phyloP scores from a whole-genome alignment of 2,888 invertebrate genomes.

The Dugesia japonica region DNA sequence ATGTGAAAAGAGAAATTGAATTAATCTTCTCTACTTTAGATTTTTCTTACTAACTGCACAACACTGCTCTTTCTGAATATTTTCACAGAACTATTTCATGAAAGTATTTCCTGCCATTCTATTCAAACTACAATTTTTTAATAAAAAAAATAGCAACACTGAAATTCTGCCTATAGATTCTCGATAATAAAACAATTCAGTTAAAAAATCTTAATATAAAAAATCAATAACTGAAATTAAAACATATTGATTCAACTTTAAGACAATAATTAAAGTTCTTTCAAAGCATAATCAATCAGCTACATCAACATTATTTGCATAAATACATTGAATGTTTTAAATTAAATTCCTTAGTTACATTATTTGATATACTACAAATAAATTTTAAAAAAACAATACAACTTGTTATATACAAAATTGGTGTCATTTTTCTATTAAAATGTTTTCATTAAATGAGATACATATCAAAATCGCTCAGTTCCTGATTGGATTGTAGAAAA shows the following conservation, averaged over 20 bases:
- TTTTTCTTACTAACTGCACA: constrained; percentile 20
- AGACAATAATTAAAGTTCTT: too few species aligned
- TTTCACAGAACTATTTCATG: constrained; percentile 20
- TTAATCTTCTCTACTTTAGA: constrained; percentile 11
- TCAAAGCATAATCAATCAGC: too few species aligned
- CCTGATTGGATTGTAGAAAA: not conserved
- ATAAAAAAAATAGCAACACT: not conserved
- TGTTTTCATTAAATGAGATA: not conserved
- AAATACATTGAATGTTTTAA: too few species aligned
- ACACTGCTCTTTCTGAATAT: constrained; percentile 11
- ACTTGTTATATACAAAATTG: not conserved
- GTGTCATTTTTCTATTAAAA: not conserved
- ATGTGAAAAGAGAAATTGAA: constrained; percentile 14
- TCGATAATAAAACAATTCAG: constrained; percentile 10
- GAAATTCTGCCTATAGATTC: constrained; percentile 15
- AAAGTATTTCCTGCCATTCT: constrained; percentile 20
- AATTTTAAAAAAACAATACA: not conserved
- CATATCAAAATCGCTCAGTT: constrained; percentile 8
- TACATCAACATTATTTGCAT: too few species aligned
- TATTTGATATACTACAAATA: not conserved
- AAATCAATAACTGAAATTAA: not conserved
- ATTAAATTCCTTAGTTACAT: too few species aligned
- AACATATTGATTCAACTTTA: not conserved
- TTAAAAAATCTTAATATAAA: not conserved
- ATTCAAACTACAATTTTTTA: not conserved